Evolutionary conservation across 2,888 invertebrate species (phyloP).

Genomic region (Brenthis ino): DNA sequence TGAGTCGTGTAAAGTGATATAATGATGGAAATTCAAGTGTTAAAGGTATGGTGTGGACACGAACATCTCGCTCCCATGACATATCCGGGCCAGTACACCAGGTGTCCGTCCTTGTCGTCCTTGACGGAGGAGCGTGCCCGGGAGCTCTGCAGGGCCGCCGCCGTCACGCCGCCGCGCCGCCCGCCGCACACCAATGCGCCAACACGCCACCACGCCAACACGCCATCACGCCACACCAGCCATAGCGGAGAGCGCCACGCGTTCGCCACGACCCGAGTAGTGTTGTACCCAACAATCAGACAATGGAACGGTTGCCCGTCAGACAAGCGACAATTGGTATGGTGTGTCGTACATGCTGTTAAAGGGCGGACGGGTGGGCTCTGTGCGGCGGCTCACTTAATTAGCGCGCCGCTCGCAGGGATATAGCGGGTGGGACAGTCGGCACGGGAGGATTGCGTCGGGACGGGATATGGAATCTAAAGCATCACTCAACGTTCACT

Average conservation of each 20-base stretch:
- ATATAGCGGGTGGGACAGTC: slow-evolving; percentile 45
- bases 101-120: slow-evolving; percentile 99
- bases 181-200: slow-evolving; percentile 52
- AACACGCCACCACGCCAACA: slow-evolving; percentile 40
- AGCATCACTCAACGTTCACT: slow-evolving; percentile 50
- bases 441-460: slow-evolving; percentile 44
- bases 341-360: slow-evolving; percentile 81
- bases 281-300: slow-evolving; percentile 84
- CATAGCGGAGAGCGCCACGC: slow-evolving; percentile 77
- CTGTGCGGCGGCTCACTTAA: slow-evolving; percentile 55
- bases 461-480: slow-evolving; percentile 46
- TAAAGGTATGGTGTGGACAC: slow-evolving; percentile 88
- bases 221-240: slow-evolving; percentile 49
- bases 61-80: slow-evolving; percentile 99
- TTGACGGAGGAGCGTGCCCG: slow-evolving; percentile 94
- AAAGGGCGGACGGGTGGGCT: slow-evolving; percentile 73
- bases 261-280: slow-evolving; percentile 83
- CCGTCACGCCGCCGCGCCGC: slow-evolving; percentile 49
- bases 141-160: slow-evolving; percentile 85
- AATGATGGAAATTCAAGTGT: slow-evolving; percentile 49
- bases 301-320: slow-evolving; percentile 84
- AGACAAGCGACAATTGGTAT: slow-evolving; percentile 83
- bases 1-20: slow-evolving; percentile 42
- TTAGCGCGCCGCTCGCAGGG: slow-evolving; percentile 48
- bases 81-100: slow-evolving; percentile 99